These are phyloP conservation scores for Pollenia griseotomentosa DNA, from an alignment of 2,888 invertebrate genomes.

Conservation along the genomic window DNA sequence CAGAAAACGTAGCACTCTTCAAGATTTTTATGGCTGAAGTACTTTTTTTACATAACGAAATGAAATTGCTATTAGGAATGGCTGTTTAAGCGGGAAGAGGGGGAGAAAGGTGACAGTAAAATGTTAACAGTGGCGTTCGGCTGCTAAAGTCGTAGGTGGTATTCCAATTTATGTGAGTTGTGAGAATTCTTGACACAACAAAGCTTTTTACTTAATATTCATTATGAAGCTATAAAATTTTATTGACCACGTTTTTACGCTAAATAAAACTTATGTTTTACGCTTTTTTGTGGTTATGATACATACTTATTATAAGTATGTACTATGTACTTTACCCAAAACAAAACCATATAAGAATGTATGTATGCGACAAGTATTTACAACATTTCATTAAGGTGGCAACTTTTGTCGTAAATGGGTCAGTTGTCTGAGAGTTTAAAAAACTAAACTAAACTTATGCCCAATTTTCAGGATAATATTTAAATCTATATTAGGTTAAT, in stretches of 20 bases:
- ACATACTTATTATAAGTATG: not conserved
- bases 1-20: not conserved
- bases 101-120: not conserved
- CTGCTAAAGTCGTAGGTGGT: not conserved
- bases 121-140: too few relatives aligned
- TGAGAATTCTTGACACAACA: conserved; percentile 59
- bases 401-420: too few relatives aligned
- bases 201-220: conserved; percentile 68
- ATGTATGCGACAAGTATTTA: not conserved
- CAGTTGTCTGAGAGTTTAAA: too few relatives aligned
- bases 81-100: not conserved
- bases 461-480: too few relatives aligned
- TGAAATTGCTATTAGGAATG: not conserved
- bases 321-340: not conserved
- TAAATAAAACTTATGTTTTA: conserved; percentile 64
- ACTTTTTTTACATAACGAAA: conserved; percentile 14
- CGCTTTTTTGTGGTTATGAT: conserved; percentile 47
- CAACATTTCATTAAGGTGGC: too few relatives aligned
- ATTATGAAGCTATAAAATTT: conserved; percentile 66
- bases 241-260: conserved; percentile 68
- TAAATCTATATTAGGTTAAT: too few relatives aligned
- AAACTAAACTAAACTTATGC: too few relatives aligned
- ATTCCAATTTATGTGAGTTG: conserved; percentile 49
- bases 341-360: not conserved
- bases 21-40: conserved; percentile 38